These are phyloP conservation scores for Oryzias javanicus DNA, from an alignment of 2,113 vertebrate species.

Conservation along the genomic window DNA sequence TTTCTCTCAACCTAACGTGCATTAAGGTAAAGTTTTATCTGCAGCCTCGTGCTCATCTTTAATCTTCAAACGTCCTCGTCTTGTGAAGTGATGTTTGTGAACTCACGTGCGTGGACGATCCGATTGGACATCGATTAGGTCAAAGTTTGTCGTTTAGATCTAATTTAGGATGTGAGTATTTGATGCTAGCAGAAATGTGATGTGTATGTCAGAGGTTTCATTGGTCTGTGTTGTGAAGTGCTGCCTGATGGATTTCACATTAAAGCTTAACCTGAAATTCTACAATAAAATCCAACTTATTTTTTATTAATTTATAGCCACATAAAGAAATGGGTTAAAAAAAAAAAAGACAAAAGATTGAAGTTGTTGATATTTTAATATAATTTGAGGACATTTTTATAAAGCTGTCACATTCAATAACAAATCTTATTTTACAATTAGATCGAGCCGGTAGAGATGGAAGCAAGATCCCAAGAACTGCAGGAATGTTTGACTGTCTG, in stretches of 20 bases:
- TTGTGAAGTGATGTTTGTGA: conserved; percentile 61
- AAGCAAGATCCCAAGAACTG: conserved; percentile 11
- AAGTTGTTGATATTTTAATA: conserved; percentile 61
- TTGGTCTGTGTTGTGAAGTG: conserved; percentile 68
- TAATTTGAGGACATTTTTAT: conserved; percentile 52
- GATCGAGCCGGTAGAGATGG: conserved; percentile 8
- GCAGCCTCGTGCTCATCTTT: conserved; percentile 8
- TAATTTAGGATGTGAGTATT: conserved; percentile 38
- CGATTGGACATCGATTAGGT: conserved; percentile 25
- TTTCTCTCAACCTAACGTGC: conserved; percentile 3
- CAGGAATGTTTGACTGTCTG: background rate
- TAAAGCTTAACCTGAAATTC: conserved; percentile 53
- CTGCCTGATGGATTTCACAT: conserved; percentile 49
- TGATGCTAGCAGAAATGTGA: conserved; percentile 34
- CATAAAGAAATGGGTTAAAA: too few species aligned
- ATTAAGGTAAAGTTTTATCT: conserved; percentile 22
- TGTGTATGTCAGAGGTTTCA: conserved; percentile 44
- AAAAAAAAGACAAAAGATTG: background rate
- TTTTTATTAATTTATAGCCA: too few species aligned
- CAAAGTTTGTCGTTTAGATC: conserved; percentile 39
- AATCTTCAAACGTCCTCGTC: conserved; percentile 30
- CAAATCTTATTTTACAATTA: conserved; percentile 50
- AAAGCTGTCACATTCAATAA: conserved; percentile 62
- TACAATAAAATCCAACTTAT: conserved; percentile 59
- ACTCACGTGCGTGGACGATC: conserved; percentile 45